A percentile compares a stretch with the other conserved stretches of the same genome.
Conservation (phyloP, 2,113 vertebrate species). For the Ceyx melanurus region DNA sequence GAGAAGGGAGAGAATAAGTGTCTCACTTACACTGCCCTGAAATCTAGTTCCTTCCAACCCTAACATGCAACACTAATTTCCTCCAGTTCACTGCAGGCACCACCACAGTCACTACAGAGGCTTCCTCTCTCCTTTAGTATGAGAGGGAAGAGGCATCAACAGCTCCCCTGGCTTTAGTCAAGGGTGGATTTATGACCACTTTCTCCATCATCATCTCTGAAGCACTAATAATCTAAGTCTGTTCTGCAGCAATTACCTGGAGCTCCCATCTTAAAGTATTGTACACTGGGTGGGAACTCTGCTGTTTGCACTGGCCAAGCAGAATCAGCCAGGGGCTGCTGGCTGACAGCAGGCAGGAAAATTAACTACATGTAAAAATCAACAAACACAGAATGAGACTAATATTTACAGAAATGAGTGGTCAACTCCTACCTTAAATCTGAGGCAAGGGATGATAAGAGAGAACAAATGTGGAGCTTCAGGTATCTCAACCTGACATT, state of each 20-base stretch:
- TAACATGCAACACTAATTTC: not conserved
- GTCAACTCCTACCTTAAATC: not conserved
- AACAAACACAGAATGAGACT: not conserved
- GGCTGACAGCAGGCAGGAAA: not conserved
- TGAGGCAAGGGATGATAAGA: not conserved
- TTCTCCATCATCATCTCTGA: not conserved
- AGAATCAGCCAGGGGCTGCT: not conserved
- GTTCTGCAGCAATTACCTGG: not conserved
- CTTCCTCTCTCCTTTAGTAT: not conserved
- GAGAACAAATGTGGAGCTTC: not conserved
- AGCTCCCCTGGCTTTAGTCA: not conserved
- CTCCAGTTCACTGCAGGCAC: not conserved
- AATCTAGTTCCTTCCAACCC: not conserved
- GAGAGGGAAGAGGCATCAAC: not conserved
- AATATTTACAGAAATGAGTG: not conserved
- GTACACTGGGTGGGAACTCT: not conserved
- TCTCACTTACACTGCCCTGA: not conserved
- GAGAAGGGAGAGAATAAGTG: not conserved
- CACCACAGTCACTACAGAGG: not conserved
- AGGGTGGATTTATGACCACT: not conserved
- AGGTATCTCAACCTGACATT: not conserved
- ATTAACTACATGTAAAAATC: not conserved
- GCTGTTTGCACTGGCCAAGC: not conserved
- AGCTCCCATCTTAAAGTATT: not conserved
- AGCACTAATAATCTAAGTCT: not conserved